Conservation (phyloP, 2,888 invertebrate species). For the Clitarchus hookeri region DNA sequence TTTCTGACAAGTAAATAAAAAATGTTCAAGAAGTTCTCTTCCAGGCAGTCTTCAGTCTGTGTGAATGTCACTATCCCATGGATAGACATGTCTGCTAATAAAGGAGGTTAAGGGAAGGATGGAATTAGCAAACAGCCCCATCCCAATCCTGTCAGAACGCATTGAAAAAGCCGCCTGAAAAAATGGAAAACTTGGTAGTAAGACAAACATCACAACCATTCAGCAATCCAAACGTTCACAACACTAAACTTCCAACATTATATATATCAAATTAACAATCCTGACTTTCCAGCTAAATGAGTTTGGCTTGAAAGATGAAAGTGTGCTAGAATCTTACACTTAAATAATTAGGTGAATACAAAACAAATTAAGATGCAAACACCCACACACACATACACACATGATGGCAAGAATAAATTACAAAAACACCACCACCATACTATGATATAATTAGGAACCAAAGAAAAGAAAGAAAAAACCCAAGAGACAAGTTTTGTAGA, state of each 20-base stretch:
- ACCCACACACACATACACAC: neutral
- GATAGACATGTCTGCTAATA: constrained; percentile 6
- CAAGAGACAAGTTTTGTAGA: too few species aligned
- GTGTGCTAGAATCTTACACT: too few species aligned
- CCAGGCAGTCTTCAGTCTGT: neutral
- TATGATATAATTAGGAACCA: too few species aligned
- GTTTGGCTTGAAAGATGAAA: too few species aligned
- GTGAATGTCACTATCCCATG: neutral
- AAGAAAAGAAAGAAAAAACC: too few species aligned
- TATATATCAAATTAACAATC: neutral
- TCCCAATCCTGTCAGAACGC: constrained; percentile 29
- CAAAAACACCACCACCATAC: too few species aligned
- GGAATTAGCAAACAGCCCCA: constrained; percentile 4
- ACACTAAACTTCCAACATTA: neutral
- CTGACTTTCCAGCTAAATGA: neutral
- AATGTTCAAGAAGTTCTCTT: neutral
- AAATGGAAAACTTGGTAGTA: constrained; percentile 21
- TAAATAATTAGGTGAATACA: neutral
- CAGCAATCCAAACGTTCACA: neutral
- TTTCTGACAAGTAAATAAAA: neutral
- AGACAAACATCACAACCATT: constrained; percentile 15
- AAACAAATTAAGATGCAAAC: neutral
- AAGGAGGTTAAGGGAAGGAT: neutral
- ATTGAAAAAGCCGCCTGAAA: constrained; percentile 38
- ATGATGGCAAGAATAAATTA: neutral